Evolutionary conservation across 2,888 invertebrate species (phyloP).

Genomic region (Girardia tigrina): DNA sequence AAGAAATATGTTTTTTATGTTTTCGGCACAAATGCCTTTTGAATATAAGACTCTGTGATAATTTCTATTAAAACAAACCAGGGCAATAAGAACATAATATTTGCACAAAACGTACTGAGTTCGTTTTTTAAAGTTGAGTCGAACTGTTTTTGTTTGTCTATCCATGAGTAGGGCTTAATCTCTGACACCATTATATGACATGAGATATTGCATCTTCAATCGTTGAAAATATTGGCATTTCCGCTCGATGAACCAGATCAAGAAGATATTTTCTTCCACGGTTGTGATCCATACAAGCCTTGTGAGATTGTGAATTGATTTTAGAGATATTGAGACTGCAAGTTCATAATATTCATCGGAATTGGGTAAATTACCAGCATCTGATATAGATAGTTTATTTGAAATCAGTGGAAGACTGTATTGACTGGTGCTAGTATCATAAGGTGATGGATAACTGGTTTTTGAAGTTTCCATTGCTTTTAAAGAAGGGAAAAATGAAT

Average conservation of each 20-base stretch:
- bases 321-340: not conserved
- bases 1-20: no score
- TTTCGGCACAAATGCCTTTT: no score
- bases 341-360: not conserved
- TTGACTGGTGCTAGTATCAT: not conserved
- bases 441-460: not conserved
- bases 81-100: not conserved
- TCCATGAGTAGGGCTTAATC: not conserved
- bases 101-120: not conserved
- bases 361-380: not conserved
- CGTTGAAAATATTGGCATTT: constrained; percentile 59
- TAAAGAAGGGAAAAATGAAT: not conserved
- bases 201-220: not conserved
- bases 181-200: not conserved
- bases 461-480: not conserved
- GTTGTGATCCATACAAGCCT: constrained; percentile 74
- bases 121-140: not conserved
- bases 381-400: constrained; percentile 5
- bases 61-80: not conserved
- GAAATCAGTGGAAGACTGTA: not conserved
- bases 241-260: constrained; percentile 75
- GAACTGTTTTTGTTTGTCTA: not conserved
- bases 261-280: constrained; percentile 77
- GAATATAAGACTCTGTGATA: no score
- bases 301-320: constrained; percentile 40